phyloP scores from a whole-genome alignment of 1,140 invertebrate species.

The Piezodorus guildinii region DNA sequence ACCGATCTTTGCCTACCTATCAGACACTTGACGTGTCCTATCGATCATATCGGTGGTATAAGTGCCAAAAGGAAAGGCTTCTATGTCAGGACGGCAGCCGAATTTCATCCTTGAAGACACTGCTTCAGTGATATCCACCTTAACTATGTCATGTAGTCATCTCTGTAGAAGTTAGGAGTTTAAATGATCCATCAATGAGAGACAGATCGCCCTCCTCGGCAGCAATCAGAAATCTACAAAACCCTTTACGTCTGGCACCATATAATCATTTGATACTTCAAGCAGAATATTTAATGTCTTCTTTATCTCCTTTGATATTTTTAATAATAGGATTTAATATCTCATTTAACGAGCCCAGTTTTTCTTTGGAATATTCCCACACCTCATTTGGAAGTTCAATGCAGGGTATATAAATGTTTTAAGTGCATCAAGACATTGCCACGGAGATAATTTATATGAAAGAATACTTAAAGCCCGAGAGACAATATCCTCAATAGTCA shows the following conservation, averaged over 20 bases:
- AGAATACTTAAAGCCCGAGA: too few relatives aligned
- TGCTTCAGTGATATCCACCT: neutral
- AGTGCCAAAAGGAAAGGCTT: neutral
- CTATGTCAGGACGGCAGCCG: neutral
- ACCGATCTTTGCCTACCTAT: neutral
- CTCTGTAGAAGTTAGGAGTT: neutral
- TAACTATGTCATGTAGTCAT: neutral
- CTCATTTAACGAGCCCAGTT: too few relatives aligned
- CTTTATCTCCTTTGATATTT: too few relatives aligned
- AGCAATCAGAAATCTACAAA: too few relatives aligned
- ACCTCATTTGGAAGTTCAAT: slow-evolving; percentile 31
- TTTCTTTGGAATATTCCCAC: slow-evolving; percentile 23
- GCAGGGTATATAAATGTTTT: slow-evolving; percentile 32
- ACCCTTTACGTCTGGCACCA: too few relatives aligned
- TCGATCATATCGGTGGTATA: too few relatives aligned
- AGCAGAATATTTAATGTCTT: too few relatives aligned
- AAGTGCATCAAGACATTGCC: slow-evolving; percentile 33
- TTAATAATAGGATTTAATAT: too few relatives aligned
- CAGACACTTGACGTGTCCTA: neutral
- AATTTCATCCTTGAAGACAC: neutral
- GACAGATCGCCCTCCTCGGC: neutral
- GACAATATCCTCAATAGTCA: slow-evolving; percentile 19
- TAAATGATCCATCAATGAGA: neutral
- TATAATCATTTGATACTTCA: too few relatives aligned
- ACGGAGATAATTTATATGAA: too few relatives aligned